Percentiles rank a stretch among this genome's conserved stretches.
phyloP scores from a whole-genome alignment of 2,888 invertebrate species.

The Oxycera nigricornis region DNA sequence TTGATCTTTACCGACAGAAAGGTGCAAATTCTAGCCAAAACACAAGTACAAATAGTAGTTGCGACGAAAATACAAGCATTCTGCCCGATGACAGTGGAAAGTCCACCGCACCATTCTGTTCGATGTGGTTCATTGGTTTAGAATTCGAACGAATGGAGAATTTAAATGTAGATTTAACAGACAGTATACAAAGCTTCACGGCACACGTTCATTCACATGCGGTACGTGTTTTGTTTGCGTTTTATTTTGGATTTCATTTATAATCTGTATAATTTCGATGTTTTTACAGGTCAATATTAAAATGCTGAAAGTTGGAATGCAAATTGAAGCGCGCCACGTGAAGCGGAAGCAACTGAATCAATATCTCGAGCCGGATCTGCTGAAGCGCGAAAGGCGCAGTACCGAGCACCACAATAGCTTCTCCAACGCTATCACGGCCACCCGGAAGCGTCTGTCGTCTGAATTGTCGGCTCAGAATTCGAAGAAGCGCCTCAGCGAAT shows the following conservation, averaged over 20 bases:
- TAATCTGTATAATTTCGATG: neutral
- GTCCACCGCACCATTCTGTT: slow-evolving; percentile 67
- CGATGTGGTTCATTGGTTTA: slow-evolving; percentile 98
- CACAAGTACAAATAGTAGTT: slow-evolving; percentile 24
- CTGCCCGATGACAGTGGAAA: slow-evolving; percentile 50
- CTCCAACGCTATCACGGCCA: slow-evolving; percentile 57
- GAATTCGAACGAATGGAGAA: slow-evolving; percentile 88
- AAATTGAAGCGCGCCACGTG: slow-evolving; percentile 86
- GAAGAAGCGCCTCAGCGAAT: slow-evolving; percentile 56
- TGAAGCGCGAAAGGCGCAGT: slow-evolving; percentile 75
- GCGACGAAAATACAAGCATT: slow-evolving; percentile 30
- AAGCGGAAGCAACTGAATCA: slow-evolving; percentile 78
- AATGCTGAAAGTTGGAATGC: slow-evolving; percentile 76
- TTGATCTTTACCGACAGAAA: slow-evolving; percentile 63
- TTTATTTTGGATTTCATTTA: neutral
- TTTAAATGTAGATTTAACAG: slow-evolving; percentile 90
- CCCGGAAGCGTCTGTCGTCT: slow-evolving; percentile 59
- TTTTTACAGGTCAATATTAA: slow-evolving; percentile 65
- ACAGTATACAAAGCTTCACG: slow-evolving; percentile 90
- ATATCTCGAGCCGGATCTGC: slow-evolving; percentile 74
- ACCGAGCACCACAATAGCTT: slow-evolving; percentile 62
- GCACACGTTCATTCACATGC: slow-evolving; percentile 85
- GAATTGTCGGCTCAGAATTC: slow-evolving; percentile 52
- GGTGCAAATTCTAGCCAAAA: slow-evolving; percentile 51
- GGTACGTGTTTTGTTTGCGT: slow-evolving; percentile 59